Evolutionary conservation across 2,888 invertebrate genomes (phyloP).

Genomic region (Apamea monoglypha): DNA sequence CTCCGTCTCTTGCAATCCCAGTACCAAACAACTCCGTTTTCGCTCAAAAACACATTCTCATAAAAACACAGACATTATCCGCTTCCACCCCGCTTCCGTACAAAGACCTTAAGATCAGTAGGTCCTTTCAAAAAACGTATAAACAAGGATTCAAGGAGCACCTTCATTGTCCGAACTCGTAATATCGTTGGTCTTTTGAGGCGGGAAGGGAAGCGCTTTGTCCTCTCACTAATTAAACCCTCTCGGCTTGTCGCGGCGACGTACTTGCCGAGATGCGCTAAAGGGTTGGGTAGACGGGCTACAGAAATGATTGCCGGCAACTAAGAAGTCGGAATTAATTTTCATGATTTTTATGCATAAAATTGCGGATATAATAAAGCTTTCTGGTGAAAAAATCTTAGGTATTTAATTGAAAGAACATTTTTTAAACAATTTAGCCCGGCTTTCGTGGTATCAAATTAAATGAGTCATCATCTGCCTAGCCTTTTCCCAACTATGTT

Average conservation of each 20-base stretch:
- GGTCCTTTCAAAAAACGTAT: constrained; percentile 67
- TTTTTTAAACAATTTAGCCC: no score
- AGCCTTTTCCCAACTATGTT: no score
- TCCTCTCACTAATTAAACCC: constrained; percentile 76
- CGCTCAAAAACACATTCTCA: constrained; percentile 58
- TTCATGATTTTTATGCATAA: neutral
- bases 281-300: constrained; percentile 42
- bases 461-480: no score
- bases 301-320: neutral
- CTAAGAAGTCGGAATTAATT: neutral
- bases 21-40: constrained; percentile 27
- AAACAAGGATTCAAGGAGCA: constrained; percentile 68
- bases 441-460: neutral
- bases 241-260: constrained; percentile 67
- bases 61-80: constrained; percentile 58
- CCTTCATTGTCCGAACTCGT: constrained; percentile 72
- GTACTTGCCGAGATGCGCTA: constrained; percentile 63
- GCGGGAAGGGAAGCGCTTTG: constrained; percentile 73
- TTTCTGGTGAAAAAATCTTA: neutral
- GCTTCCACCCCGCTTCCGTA: constrained; percentile 55
- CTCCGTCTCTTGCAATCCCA: constrained; percentile 1
- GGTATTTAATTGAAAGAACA: neutral
- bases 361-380: neutral
- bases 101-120: constrained; percentile 63
- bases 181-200: constrained; percentile 73